Percentiles rank a stretch among this genome's conserved stretches.
phyloP scores from a whole-genome alignment of 2,113 vertebrate species.

The Lampris incognitus region DNA sequence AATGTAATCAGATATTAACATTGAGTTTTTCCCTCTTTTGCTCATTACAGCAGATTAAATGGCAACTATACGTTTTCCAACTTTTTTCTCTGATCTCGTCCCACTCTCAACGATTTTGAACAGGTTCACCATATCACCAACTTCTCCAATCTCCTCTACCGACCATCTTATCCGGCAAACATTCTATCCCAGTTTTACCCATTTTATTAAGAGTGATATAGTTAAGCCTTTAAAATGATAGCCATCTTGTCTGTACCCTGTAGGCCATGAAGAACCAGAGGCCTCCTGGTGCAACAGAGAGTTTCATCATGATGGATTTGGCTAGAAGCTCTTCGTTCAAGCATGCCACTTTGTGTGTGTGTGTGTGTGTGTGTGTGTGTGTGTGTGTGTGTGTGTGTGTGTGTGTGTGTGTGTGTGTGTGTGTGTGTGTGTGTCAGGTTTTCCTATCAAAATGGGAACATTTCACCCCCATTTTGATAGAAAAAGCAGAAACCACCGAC shows the following conservation, averaged over 20 bases:
- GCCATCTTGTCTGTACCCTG: constrained; percentile 36
- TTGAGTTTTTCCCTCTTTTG: too few species aligned
- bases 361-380: background rate
- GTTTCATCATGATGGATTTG: constrained; percentile 66
- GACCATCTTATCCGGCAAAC: constrained; percentile 35
- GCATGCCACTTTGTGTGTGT: constrained; percentile 25
- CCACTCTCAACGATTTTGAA: background rate
- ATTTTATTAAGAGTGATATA: constrained; percentile 46
- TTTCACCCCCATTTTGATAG: too few species aligned
- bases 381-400: background rate
- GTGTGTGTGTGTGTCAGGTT: background rate
- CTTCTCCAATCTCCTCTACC: constrained; percentile 24
- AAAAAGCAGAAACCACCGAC: too few species aligned
- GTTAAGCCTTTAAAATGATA: constrained; percentile 55
- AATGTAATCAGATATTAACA: too few species aligned
- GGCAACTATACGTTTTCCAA: background rate
- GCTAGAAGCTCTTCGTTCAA: constrained; percentile 53
- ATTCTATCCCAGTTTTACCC: constrained; percentile 38
- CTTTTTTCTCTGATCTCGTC: background rate
- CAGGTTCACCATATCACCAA: constrained; percentile 7
- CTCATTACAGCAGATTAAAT: background rate
- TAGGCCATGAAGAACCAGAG: constrained; percentile 49
- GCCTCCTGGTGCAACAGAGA: constrained; percentile 48
- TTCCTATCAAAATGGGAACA: too few species aligned
- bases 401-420: background rate